Evolutionary conservation across 2,888 invertebrate species (phyloP), one percentile per base, ranked within the genome.

Genomic region (Axea sp.): DNA sequence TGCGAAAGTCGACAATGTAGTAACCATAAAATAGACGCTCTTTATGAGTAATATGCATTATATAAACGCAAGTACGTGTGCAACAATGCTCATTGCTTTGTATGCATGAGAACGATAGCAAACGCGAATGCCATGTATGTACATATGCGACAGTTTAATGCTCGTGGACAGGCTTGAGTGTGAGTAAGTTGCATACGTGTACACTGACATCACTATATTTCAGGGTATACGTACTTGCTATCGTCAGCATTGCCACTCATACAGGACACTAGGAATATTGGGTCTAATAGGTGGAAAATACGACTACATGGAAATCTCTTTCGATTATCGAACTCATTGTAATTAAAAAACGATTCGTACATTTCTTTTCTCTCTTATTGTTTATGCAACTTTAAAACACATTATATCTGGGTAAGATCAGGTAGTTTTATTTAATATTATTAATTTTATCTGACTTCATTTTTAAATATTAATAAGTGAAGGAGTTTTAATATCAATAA

Each of bases 251-350:
- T 14, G 65, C 41, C 47, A 53, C 7, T 60, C 55, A 43, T 24
- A 71, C 43, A 51, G 60, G 55, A 65, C 60, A 60, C 53, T 55
- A 43, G 41, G 51, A 37, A 55, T 64, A 67, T 41, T 45, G 65
- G 22, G 78, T 82, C 80, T 83, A 83, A 83, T 84, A 81, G 83
- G 77, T 80, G 81, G 81, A 82, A 84, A 84, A 82, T 83, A 82
- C 79, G 77, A 72, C 76, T 55, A 49, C 35, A 57, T 73, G 67
- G 57, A 76, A 67, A 73, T 76, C 31, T 45, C 37, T 31, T 64
- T 69, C 26, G 60, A 64, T 49, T 64, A 51, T 59, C 59, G 35
- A 19, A 11, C 8, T 31, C 22, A 26, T 17, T 30, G 33, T 65
- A 19, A 17, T 43, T 51, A 72, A 30, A 22, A 64, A 62, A n/a